phyloP scores from a whole-genome alignment of 2,113 vertebrate genomes.

The Kobus ellipsiprymnus region DNA sequence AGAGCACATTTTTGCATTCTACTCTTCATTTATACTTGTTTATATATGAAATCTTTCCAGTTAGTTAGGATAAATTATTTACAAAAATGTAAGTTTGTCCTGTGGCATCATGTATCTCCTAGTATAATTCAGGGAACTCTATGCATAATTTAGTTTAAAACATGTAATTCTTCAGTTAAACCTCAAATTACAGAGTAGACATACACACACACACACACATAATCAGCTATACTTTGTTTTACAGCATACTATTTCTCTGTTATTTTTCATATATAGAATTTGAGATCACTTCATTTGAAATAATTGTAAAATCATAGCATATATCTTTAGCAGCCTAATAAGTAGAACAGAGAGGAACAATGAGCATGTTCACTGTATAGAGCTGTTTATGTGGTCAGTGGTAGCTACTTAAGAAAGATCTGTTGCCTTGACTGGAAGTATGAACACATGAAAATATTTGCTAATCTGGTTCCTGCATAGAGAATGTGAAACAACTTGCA shows the following conservation, averaged over 20 bases:
- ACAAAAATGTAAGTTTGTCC: not conserved
- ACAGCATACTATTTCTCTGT: not conserved
- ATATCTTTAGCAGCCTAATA: not conserved
- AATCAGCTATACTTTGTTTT: not conserved
- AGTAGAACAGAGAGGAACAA: not conserved
- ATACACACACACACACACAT: not conserved
- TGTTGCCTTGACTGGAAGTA: not conserved
- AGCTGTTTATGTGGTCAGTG: not conserved
- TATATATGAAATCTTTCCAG: not conserved
- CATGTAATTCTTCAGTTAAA: not conserved
- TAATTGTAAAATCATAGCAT: not conserved
- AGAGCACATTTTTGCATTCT: conserved; percentile 2
- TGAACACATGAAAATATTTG: conserved; percentile 14
- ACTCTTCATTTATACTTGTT: not conserved
- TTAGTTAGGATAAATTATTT: not conserved
- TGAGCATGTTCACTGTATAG: not conserved
- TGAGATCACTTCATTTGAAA: not conserved
- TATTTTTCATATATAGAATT: not conserved
- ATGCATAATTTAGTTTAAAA: not conserved
- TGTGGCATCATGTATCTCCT: not conserved
- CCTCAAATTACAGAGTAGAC: not conserved
- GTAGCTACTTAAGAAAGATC: not conserved
- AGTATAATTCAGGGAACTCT: not conserved
- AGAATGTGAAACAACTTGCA: not conserved
- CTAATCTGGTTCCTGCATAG: not conserved